Percentiles rank a stretch among this genome's conserved stretches.
Evolutionary conservation across 2,113 vertebrate species (phyloP).

Genomic region (Xyrauchen texanus): DNA sequence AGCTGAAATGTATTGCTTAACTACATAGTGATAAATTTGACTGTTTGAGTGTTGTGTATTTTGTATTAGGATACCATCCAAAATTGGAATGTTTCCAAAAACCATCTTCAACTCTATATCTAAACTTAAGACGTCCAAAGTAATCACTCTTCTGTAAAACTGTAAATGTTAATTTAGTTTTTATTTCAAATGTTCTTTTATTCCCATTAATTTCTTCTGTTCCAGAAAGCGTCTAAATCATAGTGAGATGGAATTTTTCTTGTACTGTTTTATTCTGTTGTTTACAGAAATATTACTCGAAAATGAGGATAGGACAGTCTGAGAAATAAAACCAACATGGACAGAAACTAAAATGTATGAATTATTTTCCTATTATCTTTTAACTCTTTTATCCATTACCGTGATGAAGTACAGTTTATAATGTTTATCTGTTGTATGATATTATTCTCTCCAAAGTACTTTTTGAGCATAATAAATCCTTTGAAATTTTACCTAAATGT

Average conservation of each 20-base stretch:
- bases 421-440: conserved; percentile 3
- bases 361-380: not conserved
- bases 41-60: no score
- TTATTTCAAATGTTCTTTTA: conserved; percentile 5
- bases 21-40: no score
- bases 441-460: no score
- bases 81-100: not conserved
- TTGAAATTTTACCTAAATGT: conserved; percentile 7
- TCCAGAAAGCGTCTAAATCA: conserved; percentile 9
- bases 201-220: not conserved
- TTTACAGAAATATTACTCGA: conserved; percentile 9
- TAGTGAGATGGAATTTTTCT: not conserved
- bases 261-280: not conserved
- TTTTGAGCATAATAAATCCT: not conserved
- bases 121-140: not conserved
- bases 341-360: conserved; percentile 6
- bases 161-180: not conserved
- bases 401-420: not conserved
- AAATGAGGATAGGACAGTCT: conserved; percentile 8
- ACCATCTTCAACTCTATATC: not conserved
- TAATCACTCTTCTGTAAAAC: not conserved
- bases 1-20: no score
- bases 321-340: conserved; percentile 8
- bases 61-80: no score
- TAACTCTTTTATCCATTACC: conserved; percentile 5